Evolutionary conservation across 2,797 vertebrate genomes (phyloP).

Genomic region (Anas bahamensis): DNA sequence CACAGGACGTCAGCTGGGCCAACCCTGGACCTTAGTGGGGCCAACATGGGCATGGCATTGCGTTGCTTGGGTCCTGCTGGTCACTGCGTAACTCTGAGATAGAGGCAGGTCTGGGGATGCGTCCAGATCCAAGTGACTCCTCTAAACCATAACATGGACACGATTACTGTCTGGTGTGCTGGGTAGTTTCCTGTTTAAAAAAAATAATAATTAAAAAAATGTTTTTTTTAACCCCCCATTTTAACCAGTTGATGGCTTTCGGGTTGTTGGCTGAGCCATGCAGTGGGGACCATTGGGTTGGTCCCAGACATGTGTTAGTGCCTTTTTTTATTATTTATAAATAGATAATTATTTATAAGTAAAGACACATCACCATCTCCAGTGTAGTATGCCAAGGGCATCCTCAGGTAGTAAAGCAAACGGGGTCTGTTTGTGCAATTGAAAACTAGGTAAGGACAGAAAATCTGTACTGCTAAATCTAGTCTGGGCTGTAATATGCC

Average conservation of each 20-base stretch:
- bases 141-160: not conserved
- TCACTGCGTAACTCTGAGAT: not conserved
- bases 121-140: not conserved
- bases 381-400: not conserved
- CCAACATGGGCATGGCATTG: fast-evolving
- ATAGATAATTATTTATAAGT: not conserved
- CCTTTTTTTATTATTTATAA: not conserved
- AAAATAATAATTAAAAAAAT: too few relatives aligned
- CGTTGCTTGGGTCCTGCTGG: not conserved
- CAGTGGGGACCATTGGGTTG: not conserved
- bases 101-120: not conserved
- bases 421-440: not conserved
- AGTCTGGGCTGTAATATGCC: not conserved
- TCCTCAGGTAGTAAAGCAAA: not conserved
- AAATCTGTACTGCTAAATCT: not conserved
- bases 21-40: not conserved
- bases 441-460: not conserved
- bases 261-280: not conserved
- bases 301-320: not conserved
- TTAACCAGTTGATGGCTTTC: not conserved
- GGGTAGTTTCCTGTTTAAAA: not conserved
- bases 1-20: not conserved
- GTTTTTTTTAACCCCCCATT: fast-evolving
- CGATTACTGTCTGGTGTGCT: not conserved
- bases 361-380: not conserved